phyloP scores from a whole-genome alignment of 2,888 invertebrate species.

The Aromia moschata region DNA sequence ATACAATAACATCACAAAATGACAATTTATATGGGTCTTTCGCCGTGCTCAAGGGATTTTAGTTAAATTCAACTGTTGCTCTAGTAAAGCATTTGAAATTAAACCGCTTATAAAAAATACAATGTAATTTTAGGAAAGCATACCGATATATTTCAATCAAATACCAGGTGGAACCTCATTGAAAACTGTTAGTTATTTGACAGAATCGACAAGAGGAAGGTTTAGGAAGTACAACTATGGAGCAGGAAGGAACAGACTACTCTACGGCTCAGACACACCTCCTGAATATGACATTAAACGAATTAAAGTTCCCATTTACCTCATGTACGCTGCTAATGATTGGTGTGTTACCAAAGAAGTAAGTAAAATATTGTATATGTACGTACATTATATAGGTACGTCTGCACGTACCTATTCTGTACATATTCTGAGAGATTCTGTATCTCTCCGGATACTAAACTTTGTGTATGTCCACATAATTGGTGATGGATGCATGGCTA shows the following conservation, averaged over 20 bases:
- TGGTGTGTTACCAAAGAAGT: conserved; percentile 68
- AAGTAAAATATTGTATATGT: conserved; percentile 51
- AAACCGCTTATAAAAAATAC: too few relatives aligned
- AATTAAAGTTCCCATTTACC: conserved; percentile 68
- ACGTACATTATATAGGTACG: too few relatives aligned
- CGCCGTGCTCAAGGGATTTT: too few relatives aligned
- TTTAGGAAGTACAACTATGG: conserved; percentile 71
- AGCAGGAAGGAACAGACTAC: conserved; percentile 61
- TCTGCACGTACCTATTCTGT: too few relatives aligned
- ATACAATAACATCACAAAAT: too few relatives aligned
- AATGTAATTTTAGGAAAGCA: conserved; percentile 58
- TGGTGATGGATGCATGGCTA: too few relatives aligned
- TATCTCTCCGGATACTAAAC: too few relatives aligned
- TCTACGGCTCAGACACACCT: conserved; percentile 66
- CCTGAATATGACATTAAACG: conserved; percentile 69
- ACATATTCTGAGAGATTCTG: too few relatives aligned
- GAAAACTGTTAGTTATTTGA: conserved; percentile 54
- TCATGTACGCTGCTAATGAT: conserved; percentile 73
- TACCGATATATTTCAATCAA: conserved; percentile 57
- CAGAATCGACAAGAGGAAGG: conserved; percentile 51
- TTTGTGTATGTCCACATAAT: too few relatives aligned
- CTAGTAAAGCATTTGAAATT: too few relatives aligned
- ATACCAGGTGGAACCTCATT: conserved; percentile 56
- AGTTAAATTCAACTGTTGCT: too few relatives aligned
- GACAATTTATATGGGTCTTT: too few relatives aligned